Base-by-base conservation (phyloP, 2,888 invertebrate species). In the Nipponacmea schrenckii region DNA sequence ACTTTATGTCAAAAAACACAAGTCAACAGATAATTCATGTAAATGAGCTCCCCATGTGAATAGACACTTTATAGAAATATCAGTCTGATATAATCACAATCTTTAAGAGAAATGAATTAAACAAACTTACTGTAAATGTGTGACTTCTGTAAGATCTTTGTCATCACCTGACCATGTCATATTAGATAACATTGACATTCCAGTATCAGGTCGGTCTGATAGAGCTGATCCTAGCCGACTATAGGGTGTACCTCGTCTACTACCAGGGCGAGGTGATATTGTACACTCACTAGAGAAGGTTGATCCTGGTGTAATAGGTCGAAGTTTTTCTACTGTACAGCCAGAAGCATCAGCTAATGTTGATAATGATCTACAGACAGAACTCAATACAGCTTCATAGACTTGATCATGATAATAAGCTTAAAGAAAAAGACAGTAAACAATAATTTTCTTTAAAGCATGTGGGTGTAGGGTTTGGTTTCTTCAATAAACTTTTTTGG, bases 331-430 rank as follows among this genome's bases (percentile, higher is more conserved):
- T 31, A 83, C 81, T 39, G 82, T 80, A 81, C 88, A 88, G n/a
- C 87, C 87, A 3, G 84, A 81, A 0, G 86, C 81, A 76, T 88
- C 87, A 1, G 86, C 87, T 48, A 88, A 79, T 17, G 83, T 82
- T 56, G 87, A 84, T 62, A 88, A 79, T 12, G 87, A 85, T 66
- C 80, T 79, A 24, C 83, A 82, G 44, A 84, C 85, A 64, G 85
- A 80, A 39, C 74, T 75, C 46, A 86, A 80, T 10, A 88, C 82
- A 8, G 88, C 86, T 63, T 83, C 79, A 73, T 84, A 87, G 14
- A 87, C 83, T 72, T 84, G 80, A 65, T 85, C 84, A 39, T 82
- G 80, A 81, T 85, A 87, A 74, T 82, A 79, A 44, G 80, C 87
- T 87, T 79, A 0, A 77, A 75, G 69, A 64, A 65, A 27, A 45